Conservation (phyloP, 2,888 invertebrate species). For the Nomada flava region DNA sequence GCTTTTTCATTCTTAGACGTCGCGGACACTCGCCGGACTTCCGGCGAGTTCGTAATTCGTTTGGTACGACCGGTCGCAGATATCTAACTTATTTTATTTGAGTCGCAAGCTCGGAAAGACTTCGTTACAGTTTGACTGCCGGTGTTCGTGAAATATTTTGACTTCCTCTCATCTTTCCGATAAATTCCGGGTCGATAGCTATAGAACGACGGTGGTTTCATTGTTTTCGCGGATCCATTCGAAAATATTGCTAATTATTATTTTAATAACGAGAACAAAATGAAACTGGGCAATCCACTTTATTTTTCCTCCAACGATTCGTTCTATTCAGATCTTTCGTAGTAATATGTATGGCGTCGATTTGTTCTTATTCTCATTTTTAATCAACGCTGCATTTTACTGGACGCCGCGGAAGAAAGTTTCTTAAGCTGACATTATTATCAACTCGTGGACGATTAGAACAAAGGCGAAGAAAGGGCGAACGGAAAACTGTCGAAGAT, state of each 20-base stretch:
- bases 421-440: too few relatives aligned
- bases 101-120: conserved; percentile 34
- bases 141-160: conserved; percentile 48
- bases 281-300: too few relatives aligned
- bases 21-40: conserved; percentile 33
- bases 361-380: too few relatives aligned
- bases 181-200: background rate
- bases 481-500: too few relatives aligned
- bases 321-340: too few relatives aligned
- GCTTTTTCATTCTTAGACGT: conserved; percentile 37
- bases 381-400: too few relatives aligned
- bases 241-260: background rate
- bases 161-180: conserved; percentile 20
- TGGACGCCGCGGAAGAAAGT: too few relatives aligned
- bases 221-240: background rate
- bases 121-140: conserved; percentile 34
- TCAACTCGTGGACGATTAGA: too few relatives aligned
- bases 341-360: too few relatives aligned
- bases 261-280: too few relatives aligned
- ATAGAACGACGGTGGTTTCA: background rate
- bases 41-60: conserved; percentile 57
- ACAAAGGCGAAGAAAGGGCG: too few relatives aligned
- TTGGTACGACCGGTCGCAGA: conserved; percentile 45
- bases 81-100: conserved; percentile 56
- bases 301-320: too few relatives aligned